These are phyloP conservation scores for Lagorchestes hirsutus DNA, from an alignment of 2,797 vertebrate species.

Conservation along the genomic window DNA sequence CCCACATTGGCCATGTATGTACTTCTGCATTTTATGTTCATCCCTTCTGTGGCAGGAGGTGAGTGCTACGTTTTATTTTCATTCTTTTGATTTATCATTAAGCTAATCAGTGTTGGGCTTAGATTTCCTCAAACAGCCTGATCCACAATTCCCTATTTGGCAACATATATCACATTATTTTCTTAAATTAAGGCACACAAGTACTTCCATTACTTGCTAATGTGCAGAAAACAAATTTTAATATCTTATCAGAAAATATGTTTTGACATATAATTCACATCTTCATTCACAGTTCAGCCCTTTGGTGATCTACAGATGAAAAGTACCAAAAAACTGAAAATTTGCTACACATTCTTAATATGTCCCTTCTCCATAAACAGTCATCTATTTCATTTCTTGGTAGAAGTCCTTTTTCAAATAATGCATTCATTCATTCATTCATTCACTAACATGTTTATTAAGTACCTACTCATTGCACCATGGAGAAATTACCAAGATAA, in stretches of 20 bases:
- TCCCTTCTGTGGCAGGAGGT: neutral
- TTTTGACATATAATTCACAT: neutral
- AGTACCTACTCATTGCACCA: neutral
- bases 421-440: neutral
- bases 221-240: neutral
- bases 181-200: neutral
- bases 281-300: neutral
- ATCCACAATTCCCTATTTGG: neutral
- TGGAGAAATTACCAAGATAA: neutral
- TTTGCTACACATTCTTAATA: neutral
- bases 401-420: neutral
- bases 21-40: neutral
- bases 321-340: neutral
- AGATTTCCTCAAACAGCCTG: neutral
- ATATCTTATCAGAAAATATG: neutral
- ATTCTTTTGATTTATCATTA: neutral
- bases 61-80: neutral
- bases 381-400: conserved; percentile 25
- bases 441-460: neutral
- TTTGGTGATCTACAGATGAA: neutral
- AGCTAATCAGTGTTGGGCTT: neutral
- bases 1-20: neutral
- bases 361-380: neutral
- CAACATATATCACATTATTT: neutral
- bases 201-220: conserved; percentile 26